phyloP scores from a whole-genome alignment of 2,888 invertebrate genomes.

The Hanleya hanleyi region DNA sequence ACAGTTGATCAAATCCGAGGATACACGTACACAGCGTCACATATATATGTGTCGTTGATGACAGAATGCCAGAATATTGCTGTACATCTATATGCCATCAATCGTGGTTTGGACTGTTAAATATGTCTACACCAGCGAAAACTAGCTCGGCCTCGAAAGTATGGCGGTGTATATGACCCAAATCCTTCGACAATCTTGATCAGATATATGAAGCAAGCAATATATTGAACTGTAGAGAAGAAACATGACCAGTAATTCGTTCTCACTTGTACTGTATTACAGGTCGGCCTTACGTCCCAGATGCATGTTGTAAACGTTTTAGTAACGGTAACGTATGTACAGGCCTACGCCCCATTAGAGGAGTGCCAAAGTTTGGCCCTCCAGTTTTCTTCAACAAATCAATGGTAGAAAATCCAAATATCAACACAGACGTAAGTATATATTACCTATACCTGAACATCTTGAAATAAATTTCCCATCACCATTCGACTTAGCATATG shows the following conservation, averaged over 20 bases:
- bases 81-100: no score
- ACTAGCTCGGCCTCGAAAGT: no score
- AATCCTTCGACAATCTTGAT: not conserved
- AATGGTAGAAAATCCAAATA: not conserved
- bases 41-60: no score
- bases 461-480: no score
- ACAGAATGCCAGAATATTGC: no score
- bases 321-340: not conserved
- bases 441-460: no score
- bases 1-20: no score
- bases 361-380: not conserved
- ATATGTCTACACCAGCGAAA: no score
- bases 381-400: not conserved
- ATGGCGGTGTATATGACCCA: not conserved
- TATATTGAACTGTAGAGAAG: not conserved
- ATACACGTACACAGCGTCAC: no score
- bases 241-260: not conserved
- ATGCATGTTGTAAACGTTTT: not conserved
- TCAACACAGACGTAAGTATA: slow-evolving; percentile 1
- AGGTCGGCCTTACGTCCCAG: slow-evolving; percentile 1
- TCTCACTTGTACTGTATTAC: not conserved
- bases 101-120: no score
- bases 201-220: not conserved
- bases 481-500: no score
- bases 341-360: not conserved